Conservation (phyloP, 1,140 invertebrate species). For the Sminthurinus signatus region DNA sequence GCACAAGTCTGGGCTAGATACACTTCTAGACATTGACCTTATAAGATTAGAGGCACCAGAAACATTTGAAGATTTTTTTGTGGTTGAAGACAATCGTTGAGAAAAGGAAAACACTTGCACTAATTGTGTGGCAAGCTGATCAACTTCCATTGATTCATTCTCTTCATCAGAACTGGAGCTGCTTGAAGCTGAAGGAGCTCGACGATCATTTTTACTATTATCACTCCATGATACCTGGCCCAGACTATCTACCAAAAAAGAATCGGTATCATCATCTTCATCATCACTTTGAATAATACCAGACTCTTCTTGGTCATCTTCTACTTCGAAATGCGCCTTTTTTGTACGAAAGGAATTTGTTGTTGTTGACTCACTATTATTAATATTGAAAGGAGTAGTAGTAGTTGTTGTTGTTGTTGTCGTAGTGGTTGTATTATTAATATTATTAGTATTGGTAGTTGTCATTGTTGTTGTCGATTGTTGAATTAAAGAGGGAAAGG, state of each 20-base stretch:
- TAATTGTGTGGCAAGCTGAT: constrained; percentile 31
- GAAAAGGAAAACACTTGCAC: too few species aligned
- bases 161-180: constrained; percentile 36
- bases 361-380: constrained; percentile 2
- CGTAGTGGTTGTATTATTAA: too few species aligned
- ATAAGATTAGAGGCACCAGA: constrained; percentile 19
- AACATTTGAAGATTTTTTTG: background rate
- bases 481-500: too few species aligned
- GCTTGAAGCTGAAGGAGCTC: constrained; percentile 33
- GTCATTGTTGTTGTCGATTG: too few species aligned
- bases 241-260: constrained; percentile 31
- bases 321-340: constrained; percentile 32
- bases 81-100: background rate
- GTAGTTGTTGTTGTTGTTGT: too few species aligned
- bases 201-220: constrained; percentile 30
- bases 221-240: constrained; percentile 11
- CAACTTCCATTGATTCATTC: constrained; percentile 32
- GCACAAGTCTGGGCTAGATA: constrained; percentile 33
- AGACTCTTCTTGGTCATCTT: constrained; percentile 15
- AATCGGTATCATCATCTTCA: constrained; percentile 29
- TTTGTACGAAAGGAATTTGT: constrained; percentile 29
- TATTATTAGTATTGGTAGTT: too few species aligned
- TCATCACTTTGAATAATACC: background rate
- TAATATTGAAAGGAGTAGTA: too few species aligned
- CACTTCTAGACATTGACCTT: constrained; percentile 33